Evolutionary conservation across 2,888 invertebrate species (phyloP).

Genomic region (Andrena dorsata): DNA sequence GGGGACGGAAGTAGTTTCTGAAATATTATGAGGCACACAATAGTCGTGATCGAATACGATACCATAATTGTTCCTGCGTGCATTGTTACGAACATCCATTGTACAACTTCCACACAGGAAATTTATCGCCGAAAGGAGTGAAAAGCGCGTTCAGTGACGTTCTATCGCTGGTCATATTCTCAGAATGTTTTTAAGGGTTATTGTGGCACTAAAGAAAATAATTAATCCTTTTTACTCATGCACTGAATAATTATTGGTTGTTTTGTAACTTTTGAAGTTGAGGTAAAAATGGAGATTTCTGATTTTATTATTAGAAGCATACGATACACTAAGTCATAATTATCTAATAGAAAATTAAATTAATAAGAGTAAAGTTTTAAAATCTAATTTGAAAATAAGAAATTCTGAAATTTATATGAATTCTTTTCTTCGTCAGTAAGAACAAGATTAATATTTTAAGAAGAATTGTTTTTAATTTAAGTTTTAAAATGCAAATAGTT

Average conservation of each 20-base stretch:
- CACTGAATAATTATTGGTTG: too few relatives aligned
- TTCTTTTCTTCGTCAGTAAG: too few relatives aligned
- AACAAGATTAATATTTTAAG: background rate
- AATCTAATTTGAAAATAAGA: too few relatives aligned
- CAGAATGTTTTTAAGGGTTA: background rate
- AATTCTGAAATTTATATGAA: too few relatives aligned
- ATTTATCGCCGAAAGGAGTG: constrained; percentile 21
- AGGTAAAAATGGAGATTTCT: too few relatives aligned
- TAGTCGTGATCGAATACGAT: constrained; percentile 36
- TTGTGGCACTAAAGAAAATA: background rate
- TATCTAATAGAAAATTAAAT: too few relatives aligned
- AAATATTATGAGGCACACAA: constrained; percentile 36
- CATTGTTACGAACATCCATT: constrained; percentile 32
- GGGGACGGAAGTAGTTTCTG: constrained; percentile 40
- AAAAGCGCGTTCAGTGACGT: constrained; percentile 11
- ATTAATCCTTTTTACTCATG: background rate
- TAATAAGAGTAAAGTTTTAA: too few relatives aligned
- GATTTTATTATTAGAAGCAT: background rate
- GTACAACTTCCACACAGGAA: constrained; percentile 9
- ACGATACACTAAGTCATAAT: background rate
- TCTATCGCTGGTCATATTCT: too few relatives aligned
- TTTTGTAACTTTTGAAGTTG: too few relatives aligned
- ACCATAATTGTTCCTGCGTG: constrained; percentile 39
- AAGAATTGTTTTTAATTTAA: background rate
- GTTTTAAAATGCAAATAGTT: too few relatives aligned